Evolutionary conservation across 2,113 vertebrate species (phyloP).

Genomic region (Polyodon spathula): DNA sequence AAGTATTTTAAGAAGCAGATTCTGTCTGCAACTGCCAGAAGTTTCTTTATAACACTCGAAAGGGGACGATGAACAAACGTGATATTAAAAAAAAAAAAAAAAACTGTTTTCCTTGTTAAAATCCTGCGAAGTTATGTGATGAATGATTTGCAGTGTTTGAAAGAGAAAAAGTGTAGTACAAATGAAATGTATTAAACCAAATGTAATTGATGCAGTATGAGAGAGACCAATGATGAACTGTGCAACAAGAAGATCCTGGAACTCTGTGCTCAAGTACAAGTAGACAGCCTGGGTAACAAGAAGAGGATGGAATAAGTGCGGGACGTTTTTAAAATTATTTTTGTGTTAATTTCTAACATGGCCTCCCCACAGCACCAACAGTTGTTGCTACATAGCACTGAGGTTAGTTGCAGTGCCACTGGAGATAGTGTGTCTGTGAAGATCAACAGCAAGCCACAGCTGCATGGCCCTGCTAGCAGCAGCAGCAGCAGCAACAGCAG

Average conservation of each 20-base stretch:
- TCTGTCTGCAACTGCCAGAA: conserved; percentile 17
- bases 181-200: too few relatives aligned
- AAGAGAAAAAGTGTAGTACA: too few relatives aligned
- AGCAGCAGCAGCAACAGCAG: conserved; percentile 46
- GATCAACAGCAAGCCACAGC: conserved; percentile 65
- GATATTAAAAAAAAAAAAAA: too few relatives aligned
- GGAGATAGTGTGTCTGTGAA: conserved; percentile 77
- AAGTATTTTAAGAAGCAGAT: too few relatives aligned
- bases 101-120: too few relatives aligned
- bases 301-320: not conserved
- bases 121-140: too few relatives aligned
- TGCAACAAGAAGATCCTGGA: conserved; percentile 19
- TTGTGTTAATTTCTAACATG: conserved; percentile 52
- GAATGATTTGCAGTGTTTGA: too few relatives aligned
- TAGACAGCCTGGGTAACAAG: conserved; percentile 9
- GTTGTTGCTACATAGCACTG: conserved; percentile 76
- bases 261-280: conserved; percentile 21
- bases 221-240: conserved; percentile 34
- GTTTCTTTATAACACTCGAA: conserved; percentile 7
- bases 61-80: too few relatives aligned
- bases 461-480: conserved; percentile 44
- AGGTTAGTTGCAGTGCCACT: conserved; percentile 84
- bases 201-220: conserved; percentile 51
- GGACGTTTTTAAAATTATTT: conserved; percentile 1
- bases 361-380: conserved; percentile 81